Percentiles rank a stretch among this genome's conserved stretches.
Evolutionary conservation across 2,797 vertebrate species (phyloP).

Genomic region (Mionectes olivaceus): DNA sequence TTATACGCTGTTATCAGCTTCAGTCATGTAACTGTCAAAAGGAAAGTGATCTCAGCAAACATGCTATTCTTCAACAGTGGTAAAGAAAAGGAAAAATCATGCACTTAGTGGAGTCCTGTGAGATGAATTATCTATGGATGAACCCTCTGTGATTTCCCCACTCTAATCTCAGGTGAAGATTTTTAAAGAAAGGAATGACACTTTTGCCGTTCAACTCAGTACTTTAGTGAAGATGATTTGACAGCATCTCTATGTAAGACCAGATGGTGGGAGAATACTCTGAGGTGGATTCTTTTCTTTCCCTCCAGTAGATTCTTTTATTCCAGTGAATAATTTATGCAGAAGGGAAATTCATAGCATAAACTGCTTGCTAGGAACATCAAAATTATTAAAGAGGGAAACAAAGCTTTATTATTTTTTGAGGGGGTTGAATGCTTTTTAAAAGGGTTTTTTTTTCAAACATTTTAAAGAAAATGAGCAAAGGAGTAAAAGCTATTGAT

Average conservation of each 20-base stretch:
- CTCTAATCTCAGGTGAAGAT: slow-evolving; percentile 5
- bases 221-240: slow-evolving; percentile 10
- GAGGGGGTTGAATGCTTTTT: background rate
- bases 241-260: slow-evolving; percentile 1
- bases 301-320: background rate
- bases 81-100: background rate
- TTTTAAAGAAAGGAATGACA: background rate
- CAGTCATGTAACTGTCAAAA: background rate
- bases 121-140: background rate
- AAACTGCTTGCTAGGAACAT: background rate
- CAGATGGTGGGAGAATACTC: slow-evolving; percentile 57
- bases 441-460: background rate
- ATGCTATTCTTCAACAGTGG: background rate
- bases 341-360: background rate
- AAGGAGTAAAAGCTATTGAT: background rate
- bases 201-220: background rate
- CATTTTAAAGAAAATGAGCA: background rate
- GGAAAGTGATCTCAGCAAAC: background rate
- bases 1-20: rapidly evolving
- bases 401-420: background rate
- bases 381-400: background rate
- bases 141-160: background rate
- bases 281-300: slow-evolving; percentile 4
- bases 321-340: slow-evolving; percentile 14
- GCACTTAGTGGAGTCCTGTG: background rate